Evolutionary conservation across 2,113 vertebrate genomes (phyloP), one percentile per base, ranked within the genome.

Genomic region (Asarcornis scutulata): DNA sequence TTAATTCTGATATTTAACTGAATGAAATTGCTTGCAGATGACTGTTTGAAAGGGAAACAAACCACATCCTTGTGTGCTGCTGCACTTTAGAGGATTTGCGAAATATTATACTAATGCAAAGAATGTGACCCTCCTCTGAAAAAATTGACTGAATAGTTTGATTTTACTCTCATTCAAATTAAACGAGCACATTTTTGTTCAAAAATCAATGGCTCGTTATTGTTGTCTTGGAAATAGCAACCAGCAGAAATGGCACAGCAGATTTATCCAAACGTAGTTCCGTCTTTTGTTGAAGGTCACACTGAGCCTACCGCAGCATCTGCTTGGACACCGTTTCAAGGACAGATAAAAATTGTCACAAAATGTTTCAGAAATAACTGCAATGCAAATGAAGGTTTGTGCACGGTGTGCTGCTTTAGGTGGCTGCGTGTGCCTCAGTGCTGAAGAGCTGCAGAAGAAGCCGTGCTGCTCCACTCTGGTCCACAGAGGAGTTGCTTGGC

Each of bases 11-110:
- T 97, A 95, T 98, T 97, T 98, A 98, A 98, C 94, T 97, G 97
- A 97, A 96, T 96, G 96, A 97, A 98, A 98, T 98, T 97, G 96
- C 97, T 98, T 98, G 97, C 97, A 97, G 97, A 98, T 97, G 98
- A 97, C 75, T 86, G 94, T 91, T 96, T 94, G 84, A 97, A 97
- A 91, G 81, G 31, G 80, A 97, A 91, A 88, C 79, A 97, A 93
- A 97, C 97, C 97, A 97, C 97, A 96, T 97, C 97, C 88, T 95
- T 94, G 84, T 94, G 92, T 42, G 78, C 89, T 81, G 91, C 95
- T 93, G 83, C 59, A 34, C 88, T 88, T 81, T 3, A 86, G 83
- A 74, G 94, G 89, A 56, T 88, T 91, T 77, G 86, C 0, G 44
- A 94, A 96, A 95, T 92, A 89, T 55, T 94, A 87, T 14, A 81